Conservation (phyloP, 2,113 vertebrate species). For the Lophura nycthemera region DNA sequence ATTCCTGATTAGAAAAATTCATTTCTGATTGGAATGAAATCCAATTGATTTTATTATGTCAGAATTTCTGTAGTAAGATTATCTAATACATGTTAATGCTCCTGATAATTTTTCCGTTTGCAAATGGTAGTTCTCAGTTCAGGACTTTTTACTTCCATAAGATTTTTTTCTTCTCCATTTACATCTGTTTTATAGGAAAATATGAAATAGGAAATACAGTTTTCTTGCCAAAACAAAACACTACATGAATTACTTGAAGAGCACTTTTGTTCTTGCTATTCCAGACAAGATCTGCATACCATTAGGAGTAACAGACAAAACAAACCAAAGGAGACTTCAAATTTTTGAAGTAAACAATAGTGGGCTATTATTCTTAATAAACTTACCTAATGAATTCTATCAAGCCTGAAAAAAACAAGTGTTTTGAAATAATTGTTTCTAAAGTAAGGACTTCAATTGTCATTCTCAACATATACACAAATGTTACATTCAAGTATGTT, state of each 20-base stretch:
- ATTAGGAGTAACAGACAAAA: background rate
- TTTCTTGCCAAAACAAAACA: background rate
- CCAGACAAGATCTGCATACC: background rate
- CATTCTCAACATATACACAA: background rate
- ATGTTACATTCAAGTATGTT: background rate
- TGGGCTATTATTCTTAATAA: background rate
- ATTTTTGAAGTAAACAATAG: background rate
- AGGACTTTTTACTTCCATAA: background rate
- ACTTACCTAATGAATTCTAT: background rate
- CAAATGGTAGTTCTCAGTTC: background rate
- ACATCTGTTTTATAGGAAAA: background rate
- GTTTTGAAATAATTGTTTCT: background rate
- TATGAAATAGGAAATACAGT: background rate
- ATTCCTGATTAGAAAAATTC: background rate
- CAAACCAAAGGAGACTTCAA: background rate
- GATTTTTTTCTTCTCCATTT: background rate
- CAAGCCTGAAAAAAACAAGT: background rate
- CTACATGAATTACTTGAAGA: background rate
- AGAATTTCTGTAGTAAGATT: background rate
- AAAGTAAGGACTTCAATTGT: background rate
- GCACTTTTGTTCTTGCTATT: background rate
- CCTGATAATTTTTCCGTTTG: background rate
- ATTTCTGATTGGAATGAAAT: constrained; percentile 46
- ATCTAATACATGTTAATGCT: background rate
- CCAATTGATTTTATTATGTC: background rate